These are phyloP conservation scores for Acrocephalus arundinaceus DNA, from an alignment of 2,113 vertebrate species.

Conservation along the genomic window DNA sequence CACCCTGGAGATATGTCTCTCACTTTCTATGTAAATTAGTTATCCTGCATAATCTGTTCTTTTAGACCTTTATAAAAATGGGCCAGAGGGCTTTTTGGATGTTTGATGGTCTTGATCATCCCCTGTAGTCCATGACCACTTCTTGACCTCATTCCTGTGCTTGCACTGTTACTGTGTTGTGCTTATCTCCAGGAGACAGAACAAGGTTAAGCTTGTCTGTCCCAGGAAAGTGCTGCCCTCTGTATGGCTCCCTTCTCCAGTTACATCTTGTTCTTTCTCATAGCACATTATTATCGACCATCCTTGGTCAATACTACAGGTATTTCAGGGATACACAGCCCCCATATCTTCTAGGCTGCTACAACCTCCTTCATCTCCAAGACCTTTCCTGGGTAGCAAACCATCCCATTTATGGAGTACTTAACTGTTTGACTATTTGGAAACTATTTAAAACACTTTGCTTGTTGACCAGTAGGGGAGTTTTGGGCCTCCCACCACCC, in stretches of 20 bases:
- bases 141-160: neutral
- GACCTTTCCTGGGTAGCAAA: neutral
- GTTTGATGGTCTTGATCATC: neutral
- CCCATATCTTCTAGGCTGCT: neutral
- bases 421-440: neutral
- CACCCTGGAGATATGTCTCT: accelerated
- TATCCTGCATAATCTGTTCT: neutral
- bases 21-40: neutral
- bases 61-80: neutral
- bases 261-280: neutral
- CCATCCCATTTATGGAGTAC: neutral
- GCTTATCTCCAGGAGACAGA: neutral
- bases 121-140: neutral
- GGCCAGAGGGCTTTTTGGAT: neutral
- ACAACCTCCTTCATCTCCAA: neutral
- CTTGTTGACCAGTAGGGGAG: neutral
- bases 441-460: neutral
- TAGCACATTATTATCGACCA: neutral
- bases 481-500: neutral
- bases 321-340: neutral
- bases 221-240: neutral
- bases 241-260: neutral
- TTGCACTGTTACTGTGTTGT: neutral
- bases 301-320: too few relatives aligned
- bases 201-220: neutral